Conservation (phyloP, 1,140 invertebrate genomes). For the Spodoptera litura region DNA sequence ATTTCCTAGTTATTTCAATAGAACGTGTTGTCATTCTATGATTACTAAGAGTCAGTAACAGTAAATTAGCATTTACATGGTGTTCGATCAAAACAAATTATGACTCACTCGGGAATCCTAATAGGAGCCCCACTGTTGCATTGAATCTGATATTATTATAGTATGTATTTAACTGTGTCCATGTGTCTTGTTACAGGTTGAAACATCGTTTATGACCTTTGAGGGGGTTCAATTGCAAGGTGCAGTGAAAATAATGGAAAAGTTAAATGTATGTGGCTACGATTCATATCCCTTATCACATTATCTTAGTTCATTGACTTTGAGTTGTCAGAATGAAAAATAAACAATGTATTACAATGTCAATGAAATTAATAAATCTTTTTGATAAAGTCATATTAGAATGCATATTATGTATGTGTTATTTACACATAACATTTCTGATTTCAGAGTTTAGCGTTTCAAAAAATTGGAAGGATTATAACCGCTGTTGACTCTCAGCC, state of each 20-base stretch:
- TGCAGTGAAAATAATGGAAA: slow-evolving; percentile 96
- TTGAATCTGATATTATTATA: background rate
- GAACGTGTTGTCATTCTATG: background rate
- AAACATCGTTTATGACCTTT: slow-evolving; percentile 97
- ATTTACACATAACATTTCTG: slow-evolving; percentile 36
- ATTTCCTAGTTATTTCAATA: background rate
- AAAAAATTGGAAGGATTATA: slow-evolving; percentile 96
- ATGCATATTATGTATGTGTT: background rate
- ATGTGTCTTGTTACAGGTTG: slow-evolving; percentile 88
- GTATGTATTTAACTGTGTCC: background rate
- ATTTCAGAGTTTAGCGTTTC: slow-evolving; percentile 90
- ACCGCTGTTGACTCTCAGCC: slow-evolving; percentile 98
- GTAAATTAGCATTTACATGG: background rate
- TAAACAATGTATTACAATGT: background rate
- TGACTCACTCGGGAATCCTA: slow-evolving; percentile 34
- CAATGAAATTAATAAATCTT: background rate
- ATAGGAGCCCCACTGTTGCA: background rate
- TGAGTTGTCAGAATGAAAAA: slow-evolving; percentile 25
- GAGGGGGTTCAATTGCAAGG: slow-evolving; percentile 97
- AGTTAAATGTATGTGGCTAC: slow-evolving; percentile 92
- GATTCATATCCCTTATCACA: slow-evolving; percentile 41
- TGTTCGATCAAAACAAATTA: slow-evolving; percentile 20
- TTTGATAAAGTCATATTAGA: background rate
- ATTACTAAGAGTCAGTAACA: background rate
- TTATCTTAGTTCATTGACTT: slow-evolving; percentile 20